A percentile compares a stretch with the other conserved stretches of the same genome.
Evolutionary conservation across 2,888 invertebrate genomes (phyloP).

Genomic region (Eristalis intricaria): DNA sequence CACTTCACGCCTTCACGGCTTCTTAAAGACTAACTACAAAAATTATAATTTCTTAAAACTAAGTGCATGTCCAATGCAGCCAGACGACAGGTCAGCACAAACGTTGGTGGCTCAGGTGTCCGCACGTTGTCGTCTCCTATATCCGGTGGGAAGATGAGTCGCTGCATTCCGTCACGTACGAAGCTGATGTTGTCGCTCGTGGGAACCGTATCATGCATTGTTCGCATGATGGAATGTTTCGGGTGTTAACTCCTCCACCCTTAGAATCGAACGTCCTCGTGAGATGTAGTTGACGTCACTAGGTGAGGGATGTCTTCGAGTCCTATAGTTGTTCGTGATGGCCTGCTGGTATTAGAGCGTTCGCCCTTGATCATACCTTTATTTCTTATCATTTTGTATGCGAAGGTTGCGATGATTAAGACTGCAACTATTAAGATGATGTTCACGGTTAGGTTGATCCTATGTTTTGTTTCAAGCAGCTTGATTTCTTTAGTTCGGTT

Average conservation of each 20-base stretch:
- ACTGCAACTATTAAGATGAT: conserved; percentile 8
- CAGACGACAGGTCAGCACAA: background rate
- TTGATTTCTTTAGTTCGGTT: conserved; percentile 10
- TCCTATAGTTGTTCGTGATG: too few relatives aligned
- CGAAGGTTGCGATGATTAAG: conserved; percentile 9
- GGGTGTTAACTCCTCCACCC: conserved; percentile 9
- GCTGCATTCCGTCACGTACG: background rate
- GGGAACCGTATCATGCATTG: conserved; percentile 3
- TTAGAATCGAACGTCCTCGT: conserved; percentile 8
- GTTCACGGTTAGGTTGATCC: conserved; percentile 18
- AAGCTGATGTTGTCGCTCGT: conserved; percentile 3
- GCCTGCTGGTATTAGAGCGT: too few relatives aligned
- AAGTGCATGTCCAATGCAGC: too few relatives aligned
- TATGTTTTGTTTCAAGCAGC: conserved; percentile 17
- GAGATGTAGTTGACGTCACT: conserved; percentile 14
- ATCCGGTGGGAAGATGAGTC: background rate
- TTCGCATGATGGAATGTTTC: conserved; percentile 13
- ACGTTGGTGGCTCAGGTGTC: background rate
- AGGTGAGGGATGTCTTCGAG: background rate
- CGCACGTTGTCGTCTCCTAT: background rate
- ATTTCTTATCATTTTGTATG: conserved; percentile 15
- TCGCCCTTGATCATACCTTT: too few relatives aligned
- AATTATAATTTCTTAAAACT: too few relatives aligned
- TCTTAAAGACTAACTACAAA: too few relatives aligned
- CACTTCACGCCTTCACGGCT: too few relatives aligned